Evolutionary conservation across 2,113 vertebrate species (phyloP).

Genomic region (Hypomesus transpacificus): DNA sequence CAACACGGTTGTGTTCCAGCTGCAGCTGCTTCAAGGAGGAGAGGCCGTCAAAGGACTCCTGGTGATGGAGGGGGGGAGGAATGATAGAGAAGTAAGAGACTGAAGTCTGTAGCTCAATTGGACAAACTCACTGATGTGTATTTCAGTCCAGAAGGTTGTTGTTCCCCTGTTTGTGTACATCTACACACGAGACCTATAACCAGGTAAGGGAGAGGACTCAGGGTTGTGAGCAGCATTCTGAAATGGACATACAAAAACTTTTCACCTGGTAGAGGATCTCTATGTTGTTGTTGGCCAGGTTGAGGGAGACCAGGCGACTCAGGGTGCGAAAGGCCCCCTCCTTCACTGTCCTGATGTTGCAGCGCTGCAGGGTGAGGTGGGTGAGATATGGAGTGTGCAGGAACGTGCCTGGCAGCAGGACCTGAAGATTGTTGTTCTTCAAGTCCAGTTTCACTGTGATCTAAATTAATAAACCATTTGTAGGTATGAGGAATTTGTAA

Average conservation of each 20-base stretch:
- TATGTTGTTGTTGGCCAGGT: slow-evolving; percentile 84
- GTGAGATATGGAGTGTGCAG: slow-evolving; percentile 78
- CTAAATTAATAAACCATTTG: slow-evolving; percentile 56
- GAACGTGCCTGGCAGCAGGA: slow-evolving; percentile 73
- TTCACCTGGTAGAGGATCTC: slow-evolving; percentile 79
- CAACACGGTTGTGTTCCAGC: slow-evolving; percentile 80
- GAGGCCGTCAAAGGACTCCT: slow-evolving; percentile 89
- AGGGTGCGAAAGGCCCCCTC: slow-evolving; percentile 88
- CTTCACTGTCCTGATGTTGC: slow-evolving; percentile 75
- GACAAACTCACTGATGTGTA: too few relatives aligned
- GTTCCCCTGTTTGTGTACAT: too few relatives aligned
- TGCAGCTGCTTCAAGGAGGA: slow-evolving; percentile 83
- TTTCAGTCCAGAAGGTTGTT: too few relatives aligned
- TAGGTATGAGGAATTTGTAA: too few relatives aligned
- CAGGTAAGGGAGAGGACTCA: too few relatives aligned
- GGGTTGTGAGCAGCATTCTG: too few relatives aligned
- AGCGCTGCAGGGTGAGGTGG: slow-evolving; percentile 81
- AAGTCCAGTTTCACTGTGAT: slow-evolving; percentile 84
- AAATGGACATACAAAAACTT: too few relatives aligned
- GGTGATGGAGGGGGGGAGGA: not conserved
- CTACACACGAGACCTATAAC: too few relatives aligned
- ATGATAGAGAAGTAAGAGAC: not conserved
- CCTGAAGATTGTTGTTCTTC: slow-evolving; percentile 75
- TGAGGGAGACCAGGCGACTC: slow-evolving; percentile 81
- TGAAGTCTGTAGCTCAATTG: not conserved